phyloP scores from a whole-genome alignment of 2,113 vertebrate species.

The Pantherophis guttatus region DNA sequence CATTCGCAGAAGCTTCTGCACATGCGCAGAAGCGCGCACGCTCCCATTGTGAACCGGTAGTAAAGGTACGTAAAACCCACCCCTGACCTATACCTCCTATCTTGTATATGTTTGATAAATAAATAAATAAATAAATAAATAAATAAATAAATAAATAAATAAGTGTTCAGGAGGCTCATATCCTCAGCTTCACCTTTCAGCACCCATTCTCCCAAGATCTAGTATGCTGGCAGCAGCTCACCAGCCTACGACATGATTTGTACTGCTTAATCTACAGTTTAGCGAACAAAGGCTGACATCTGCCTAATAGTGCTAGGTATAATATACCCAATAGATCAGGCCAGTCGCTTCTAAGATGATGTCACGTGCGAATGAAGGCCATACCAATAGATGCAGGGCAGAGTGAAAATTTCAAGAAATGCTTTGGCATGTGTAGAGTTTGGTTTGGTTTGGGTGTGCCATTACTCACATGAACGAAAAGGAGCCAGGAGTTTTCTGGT shows the following conservation, averaged over 20 bases:
- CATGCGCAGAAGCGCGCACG: too few species aligned
- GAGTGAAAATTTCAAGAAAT: neutral
- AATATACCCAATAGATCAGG: fast-evolving
- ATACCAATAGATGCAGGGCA: neutral
- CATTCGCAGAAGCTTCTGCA: too few species aligned
- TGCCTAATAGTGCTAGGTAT: fast-evolving
- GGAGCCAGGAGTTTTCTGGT: neutral
- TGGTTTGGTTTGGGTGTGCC: neutral
- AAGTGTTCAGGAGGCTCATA: neutral
- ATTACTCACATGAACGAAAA: neutral
- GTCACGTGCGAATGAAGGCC: neutral
- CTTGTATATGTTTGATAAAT: too few species aligned
- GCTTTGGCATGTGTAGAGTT: neutral
- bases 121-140: too few species aligned
- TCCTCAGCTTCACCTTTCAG: constrained; percentile 51
- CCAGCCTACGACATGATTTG: constrained; percentile 5
- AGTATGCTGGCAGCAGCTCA: constrained; percentile 46
- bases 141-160: too few species aligned
- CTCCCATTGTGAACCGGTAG: too few species aligned
- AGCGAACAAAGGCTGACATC: constrained; percentile 6
- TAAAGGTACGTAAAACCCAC: too few species aligned
- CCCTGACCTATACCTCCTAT: too few species aligned
- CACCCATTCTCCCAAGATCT: constrained; percentile 40
- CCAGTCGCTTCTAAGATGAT: neutral
- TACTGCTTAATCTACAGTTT: neutral